These are phyloP conservation scores for Drosophila subsilvestris DNA, from an alignment of 2,888 invertebrate species.

Conservation along the genomic window DNA sequence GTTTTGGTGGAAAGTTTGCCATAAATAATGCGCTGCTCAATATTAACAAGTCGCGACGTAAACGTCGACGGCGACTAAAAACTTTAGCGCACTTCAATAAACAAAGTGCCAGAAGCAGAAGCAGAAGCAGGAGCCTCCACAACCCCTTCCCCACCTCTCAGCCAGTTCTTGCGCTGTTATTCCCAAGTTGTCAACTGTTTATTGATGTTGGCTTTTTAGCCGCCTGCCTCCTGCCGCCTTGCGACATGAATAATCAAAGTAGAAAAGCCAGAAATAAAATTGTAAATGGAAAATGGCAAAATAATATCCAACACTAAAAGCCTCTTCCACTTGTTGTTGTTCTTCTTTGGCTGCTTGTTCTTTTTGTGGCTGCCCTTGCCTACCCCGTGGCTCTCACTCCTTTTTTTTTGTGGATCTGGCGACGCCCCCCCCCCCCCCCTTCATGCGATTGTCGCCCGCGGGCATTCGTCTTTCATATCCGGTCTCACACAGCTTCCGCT, in stretches of 20 bases:
- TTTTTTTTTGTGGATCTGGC: neutral
- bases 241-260: conserved; percentile 46
- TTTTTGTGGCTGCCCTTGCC: conserved; percentile 28
- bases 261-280: conserved; percentile 25
- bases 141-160: conserved; percentile 1
- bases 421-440: no score
- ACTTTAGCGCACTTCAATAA: conserved; percentile 64
- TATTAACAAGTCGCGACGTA: conserved; percentile 66
- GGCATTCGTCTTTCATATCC: conserved; percentile 75
- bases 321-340: conserved; percentile 38
- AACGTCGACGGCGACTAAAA: conserved; percentile 50
- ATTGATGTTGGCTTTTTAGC: conserved; percentile 69
- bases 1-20: conserved; percentile 67
- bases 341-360: conserved; percentile 15
- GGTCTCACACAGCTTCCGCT: conserved; percentile 54
- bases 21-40: conserved; percentile 74
- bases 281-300: conserved; percentile 55
- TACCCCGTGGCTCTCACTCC: conserved; percentile 11
- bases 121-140: no score
- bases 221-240: conserved; percentile 19
- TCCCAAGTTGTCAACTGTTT: conserved; percentile 64
- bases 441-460: conserved; percentile 45
- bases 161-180: conserved; percentile 34
- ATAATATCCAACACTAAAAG: conserved; percentile 53
- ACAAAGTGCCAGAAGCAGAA: conserved; percentile 55